Evolutionary conservation across 2,888 invertebrate species (phyloP).

Genomic region (Cephus runcator): DNA sequence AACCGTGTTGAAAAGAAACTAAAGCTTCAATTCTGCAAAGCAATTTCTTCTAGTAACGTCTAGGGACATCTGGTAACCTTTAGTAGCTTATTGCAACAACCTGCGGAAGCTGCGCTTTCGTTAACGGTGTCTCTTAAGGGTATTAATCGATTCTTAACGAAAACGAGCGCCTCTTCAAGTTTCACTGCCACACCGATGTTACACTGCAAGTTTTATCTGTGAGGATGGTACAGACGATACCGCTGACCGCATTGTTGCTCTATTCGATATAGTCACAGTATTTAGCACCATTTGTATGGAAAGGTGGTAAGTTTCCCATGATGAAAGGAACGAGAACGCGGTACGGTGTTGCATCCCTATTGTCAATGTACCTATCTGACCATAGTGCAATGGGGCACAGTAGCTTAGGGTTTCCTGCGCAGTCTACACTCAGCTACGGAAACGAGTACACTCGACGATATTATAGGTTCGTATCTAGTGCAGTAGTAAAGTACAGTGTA

Average conservation of each 20-base stretch:
- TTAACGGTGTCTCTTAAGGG: background rate
- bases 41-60: background rate
- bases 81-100: background rate
- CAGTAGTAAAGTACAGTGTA: background rate
- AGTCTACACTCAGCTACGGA: background rate
- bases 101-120: background rate
- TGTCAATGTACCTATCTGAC: conserved; percentile 54
- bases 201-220: background rate
- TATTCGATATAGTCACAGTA: conserved; percentile 56
- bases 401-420: background rate
- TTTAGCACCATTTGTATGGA: conserved; percentile 52
- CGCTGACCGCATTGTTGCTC: conserved; percentile 55
- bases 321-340: conserved; percentile 43
- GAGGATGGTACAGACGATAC: conserved; percentile 31
- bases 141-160: background rate
- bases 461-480: background rate
- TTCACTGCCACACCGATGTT: background rate
- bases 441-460: background rate
- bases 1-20: background rate
- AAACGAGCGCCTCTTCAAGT: background rate
- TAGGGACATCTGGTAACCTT: background rate
- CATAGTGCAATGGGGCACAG: conserved; percentile 57
- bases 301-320: conserved; percentile 58
- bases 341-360: background rate
- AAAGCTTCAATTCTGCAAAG: background rate